Conservation (phyloP, 2,797 vertebrate genomes). For the Acrocephalus scirpaceus region DNA sequence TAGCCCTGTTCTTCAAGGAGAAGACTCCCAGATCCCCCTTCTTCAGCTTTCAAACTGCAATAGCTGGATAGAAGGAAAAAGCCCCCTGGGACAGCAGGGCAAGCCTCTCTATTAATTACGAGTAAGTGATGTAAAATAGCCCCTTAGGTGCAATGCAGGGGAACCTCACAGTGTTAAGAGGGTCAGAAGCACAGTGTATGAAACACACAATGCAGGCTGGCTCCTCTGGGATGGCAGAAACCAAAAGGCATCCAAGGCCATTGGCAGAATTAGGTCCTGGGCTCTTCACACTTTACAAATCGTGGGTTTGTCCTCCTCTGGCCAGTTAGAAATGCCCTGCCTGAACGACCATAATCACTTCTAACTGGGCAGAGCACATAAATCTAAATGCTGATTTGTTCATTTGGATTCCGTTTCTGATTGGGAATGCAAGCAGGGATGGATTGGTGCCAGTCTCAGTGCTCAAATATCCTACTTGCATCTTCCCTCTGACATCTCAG, state of each 20-base stretch:
- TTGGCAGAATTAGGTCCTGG: not conserved
- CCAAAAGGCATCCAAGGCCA: not conserved
- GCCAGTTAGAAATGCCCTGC: not conserved
- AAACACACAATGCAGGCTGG: not conserved
- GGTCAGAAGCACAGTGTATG: constrained; percentile 16
- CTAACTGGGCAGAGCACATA: not conserved
- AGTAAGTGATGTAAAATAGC: constrained; percentile 51
- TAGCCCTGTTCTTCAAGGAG: not conserved
- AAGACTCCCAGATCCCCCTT: not conserved
- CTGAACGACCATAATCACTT: not conserved
- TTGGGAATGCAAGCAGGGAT: not conserved
- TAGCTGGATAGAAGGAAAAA: not conserved
- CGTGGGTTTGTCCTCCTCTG: not conserved
- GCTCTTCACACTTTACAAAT: not conserved
- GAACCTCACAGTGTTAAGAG: constrained; percentile 24
- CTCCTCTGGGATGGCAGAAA: not conserved
- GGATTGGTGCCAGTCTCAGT: not conserved
- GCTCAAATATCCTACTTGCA: not conserved
- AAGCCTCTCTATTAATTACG: constrained; percentile 60
- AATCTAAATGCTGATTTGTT: not conserved
- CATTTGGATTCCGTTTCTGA: not conserved
- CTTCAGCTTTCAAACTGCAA: constrained; percentile 4
- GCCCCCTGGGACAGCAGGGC: constrained; percentile 6
- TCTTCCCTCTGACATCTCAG: not conserved
- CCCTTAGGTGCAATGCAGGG: constrained; percentile 47